These are phyloP conservation scores for Tridacna crocea DNA, from an alignment of 2,888 invertebrate species.

Conservation along the genomic window DNA sequence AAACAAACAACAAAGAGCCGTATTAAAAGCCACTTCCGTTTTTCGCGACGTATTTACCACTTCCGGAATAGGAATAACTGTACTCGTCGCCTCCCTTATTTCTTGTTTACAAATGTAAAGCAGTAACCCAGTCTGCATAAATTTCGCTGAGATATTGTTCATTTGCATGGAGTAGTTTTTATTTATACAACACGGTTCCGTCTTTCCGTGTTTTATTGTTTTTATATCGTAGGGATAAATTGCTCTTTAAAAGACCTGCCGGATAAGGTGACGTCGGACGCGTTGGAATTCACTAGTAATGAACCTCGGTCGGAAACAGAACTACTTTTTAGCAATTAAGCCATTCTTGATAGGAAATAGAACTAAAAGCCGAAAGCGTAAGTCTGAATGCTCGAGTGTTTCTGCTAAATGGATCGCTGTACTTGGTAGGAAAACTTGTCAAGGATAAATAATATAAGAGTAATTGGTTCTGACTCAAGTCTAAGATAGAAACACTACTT, in stretches of 20 bases:
- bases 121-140: conserved; percentile 32
- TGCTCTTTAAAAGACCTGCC: conserved; percentile 48
- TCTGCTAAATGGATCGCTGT: conserved; percentile 18
- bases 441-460: not conserved
- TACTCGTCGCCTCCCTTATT: conserved; percentile 25
- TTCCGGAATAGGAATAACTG: conserved; percentile 43
- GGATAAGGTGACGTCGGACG: conserved; percentile 32
- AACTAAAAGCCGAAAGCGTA: conserved; percentile 27
- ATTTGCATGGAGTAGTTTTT: conserved; percentile 44
- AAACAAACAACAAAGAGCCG: conserved; percentile 37
- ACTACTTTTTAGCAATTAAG: conserved; percentile 34
- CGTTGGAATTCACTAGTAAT: conserved; percentile 21
- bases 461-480: not conserved
- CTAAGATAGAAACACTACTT: too few species aligned
- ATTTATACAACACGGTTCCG: conserved; percentile 41
- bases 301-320: conserved; percentile 24
- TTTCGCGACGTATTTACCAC: conserved; percentile 46
- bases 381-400: conserved; percentile 9
- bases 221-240: conserved; percentile 26
- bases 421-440: conserved; percentile 4
- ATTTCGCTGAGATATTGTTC: conserved; percentile 37
- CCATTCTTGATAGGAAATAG: conserved; percentile 25
- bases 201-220: conserved; percentile 29
- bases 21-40: conserved; percentile 55
- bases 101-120: conserved; percentile 28